A percentile compares a stretch with the other conserved stretches of the same genome.
Evolutionary conservation across 2,888 invertebrate species (phyloP).

Genomic region (Sialis fuliginosa): DNA sequence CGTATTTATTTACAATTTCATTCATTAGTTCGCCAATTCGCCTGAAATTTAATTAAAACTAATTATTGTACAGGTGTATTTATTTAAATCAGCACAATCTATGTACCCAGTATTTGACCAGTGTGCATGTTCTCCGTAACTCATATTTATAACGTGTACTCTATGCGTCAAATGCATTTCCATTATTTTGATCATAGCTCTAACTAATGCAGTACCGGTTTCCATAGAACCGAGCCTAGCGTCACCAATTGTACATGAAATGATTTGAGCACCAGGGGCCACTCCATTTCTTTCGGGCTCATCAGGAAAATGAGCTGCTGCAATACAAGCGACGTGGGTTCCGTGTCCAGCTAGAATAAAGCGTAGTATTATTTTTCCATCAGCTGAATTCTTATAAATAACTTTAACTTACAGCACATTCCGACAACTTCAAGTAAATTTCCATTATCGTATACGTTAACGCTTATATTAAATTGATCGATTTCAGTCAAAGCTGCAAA

Average conservation of each 20-base stretch:
- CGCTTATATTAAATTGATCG: constrained; percentile 72
- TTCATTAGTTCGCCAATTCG: constrained; percentile 73
- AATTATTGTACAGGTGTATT: constrained; percentile 1
- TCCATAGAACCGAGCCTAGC: constrained; percentile 87
- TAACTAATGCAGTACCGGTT: constrained; percentile 80
- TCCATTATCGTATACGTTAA: constrained; percentile 85
- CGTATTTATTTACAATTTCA: constrained; percentile 79
- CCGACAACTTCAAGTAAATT: constrained; percentile 83
- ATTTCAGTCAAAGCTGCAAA: constrained; percentile 55
- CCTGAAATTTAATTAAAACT: constrained; percentile 27
- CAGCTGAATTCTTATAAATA: too few species aligned
- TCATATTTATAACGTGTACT: constrained; percentile 92
- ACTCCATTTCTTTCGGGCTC: constrained; percentile 81
- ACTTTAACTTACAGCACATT: constrained; percentile 64
- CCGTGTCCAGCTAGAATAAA: constrained; percentile 71
- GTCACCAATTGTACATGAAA: constrained; percentile 90
- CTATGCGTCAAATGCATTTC: constrained; percentile 37
- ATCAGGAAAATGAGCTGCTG: constrained; percentile 76
- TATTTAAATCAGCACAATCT: neutral
- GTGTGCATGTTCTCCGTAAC: constrained; percentile 90
- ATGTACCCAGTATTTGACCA: constrained; percentile 78
- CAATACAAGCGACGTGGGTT: constrained; percentile 94
- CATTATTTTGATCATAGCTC: constrained; percentile 83
- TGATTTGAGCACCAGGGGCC: constrained; percentile 89
- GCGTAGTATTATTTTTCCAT: too few species aligned